These are phyloP conservation scores for Crotalus horridus DNA, from an alignment of 2,113 vertebrate genomes.

Conservation along the genomic window DNA sequence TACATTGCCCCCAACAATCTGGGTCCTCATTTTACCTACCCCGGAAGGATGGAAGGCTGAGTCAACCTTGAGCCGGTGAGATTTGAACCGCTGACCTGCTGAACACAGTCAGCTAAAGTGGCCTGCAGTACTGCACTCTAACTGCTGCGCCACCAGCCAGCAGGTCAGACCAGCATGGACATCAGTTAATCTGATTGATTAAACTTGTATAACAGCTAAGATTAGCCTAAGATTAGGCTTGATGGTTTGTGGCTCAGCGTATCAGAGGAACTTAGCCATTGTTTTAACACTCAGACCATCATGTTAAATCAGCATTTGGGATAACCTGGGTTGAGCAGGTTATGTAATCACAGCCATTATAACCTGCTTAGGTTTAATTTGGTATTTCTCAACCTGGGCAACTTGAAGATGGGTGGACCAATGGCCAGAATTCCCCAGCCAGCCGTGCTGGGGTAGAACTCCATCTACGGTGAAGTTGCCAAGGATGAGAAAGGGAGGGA, in stretches of 20 bases:
- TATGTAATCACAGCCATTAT: background rate
- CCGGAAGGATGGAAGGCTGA: too few species aligned
- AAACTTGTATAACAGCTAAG: background rate
- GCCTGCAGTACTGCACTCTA: too few species aligned
- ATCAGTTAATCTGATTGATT: background rate
- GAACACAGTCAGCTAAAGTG: too few species aligned
- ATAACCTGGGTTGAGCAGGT: background rate
- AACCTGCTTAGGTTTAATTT: background rate
- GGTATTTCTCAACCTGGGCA: background rate
- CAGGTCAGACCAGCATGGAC: too few species aligned
- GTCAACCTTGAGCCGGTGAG: too few species aligned
- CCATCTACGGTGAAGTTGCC: background rate
- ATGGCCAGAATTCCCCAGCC: too few species aligned
- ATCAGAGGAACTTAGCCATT: background rate
- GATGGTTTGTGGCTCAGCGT: background rate
- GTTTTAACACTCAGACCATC: background rate
- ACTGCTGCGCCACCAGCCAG: too few species aligned
- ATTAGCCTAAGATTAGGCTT: background rate
- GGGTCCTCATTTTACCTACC: too few species aligned
- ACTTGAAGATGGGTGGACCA: too few species aligned
- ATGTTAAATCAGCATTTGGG: background rate
- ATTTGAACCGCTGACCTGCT: too few species aligned
- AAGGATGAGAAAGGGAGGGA: accelerated
- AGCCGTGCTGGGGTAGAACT: background rate
- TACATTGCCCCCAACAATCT: too few species aligned